Evolutionary conservation across 2,113 vertebrate genomes (phyloP).

Genomic region (Abramis brama): DNA sequence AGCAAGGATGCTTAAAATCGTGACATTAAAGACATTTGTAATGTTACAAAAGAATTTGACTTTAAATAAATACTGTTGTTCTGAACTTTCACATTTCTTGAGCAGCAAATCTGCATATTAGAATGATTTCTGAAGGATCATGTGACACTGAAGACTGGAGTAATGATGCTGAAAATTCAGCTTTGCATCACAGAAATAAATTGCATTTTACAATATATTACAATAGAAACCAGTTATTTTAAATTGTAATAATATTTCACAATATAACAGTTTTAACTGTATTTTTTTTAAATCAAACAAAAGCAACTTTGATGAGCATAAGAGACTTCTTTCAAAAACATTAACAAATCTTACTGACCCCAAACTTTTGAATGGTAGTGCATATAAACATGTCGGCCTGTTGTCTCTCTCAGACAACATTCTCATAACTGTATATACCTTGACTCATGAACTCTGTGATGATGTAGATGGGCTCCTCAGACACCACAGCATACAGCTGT

Average conservation of each 20-base stretch:
- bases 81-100: neutral
- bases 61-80: neutral
- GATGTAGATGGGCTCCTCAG: constrained; percentile 97
- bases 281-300: neutral
- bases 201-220: neutral
- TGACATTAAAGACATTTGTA: neutral
- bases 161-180: neutral
- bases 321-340: neutral
- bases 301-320: neutral
- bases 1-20: neutral
- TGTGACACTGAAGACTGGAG: neutral
- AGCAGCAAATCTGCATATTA: neutral
- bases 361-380: neutral
- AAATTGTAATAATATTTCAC: neutral
- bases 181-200: neutral
- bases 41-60: neutral
- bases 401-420: neutral
- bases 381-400: neutral
- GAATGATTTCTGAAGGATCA: neutral
- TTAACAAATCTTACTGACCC: neutral
- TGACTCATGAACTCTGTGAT: constrained; percentile 97
- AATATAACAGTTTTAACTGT: neutral
- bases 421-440: constrained; percentile 70
- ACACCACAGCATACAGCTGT: constrained; percentile 96
- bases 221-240: neutral